Evolutionary conservation across 2,797 vertebrate genomes (phyloP).

Genomic region (Pseudotriccus pelzelni): DNA sequence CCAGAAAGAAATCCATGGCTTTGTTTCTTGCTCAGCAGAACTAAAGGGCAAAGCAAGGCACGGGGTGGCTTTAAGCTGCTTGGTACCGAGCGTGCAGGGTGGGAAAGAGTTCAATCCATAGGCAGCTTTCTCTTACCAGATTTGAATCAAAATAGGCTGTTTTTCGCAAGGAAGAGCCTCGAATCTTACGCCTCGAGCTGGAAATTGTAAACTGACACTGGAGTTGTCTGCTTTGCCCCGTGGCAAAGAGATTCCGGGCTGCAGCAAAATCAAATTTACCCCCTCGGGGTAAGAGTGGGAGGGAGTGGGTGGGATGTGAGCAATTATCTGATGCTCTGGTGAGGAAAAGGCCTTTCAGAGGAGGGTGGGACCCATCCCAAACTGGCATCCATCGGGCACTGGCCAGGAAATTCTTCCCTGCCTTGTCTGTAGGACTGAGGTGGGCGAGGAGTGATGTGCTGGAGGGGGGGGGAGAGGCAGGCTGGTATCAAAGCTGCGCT

Average conservation of each 20-base stretch:
- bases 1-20: background rate
- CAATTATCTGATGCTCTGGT: too few relatives aligned
- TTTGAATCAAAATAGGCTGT: background rate
- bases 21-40: background rate
- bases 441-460: background rate
- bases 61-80: background rate
- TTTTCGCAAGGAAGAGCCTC: background rate
- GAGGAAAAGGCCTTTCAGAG: background rate
- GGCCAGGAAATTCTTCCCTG: background rate
- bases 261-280: background rate
- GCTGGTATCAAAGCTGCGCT: background rate
- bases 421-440: background rate
- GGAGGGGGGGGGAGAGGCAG: background rate
- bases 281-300: background rate
- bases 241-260: background rate
- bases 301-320: background rate
- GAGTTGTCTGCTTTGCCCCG: background rate
- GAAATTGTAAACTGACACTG: background rate
- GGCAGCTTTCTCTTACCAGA: background rate
- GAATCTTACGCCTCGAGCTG: background rate
- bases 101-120: background rate
- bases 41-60: background rate
- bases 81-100: background rate
- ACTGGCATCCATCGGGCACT: background rate
- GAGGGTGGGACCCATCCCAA: background rate